Base-by-base conservation (phyloP, 2,113 vertebrate genomes). In the Dascyllus trimaculatus region DNA sequence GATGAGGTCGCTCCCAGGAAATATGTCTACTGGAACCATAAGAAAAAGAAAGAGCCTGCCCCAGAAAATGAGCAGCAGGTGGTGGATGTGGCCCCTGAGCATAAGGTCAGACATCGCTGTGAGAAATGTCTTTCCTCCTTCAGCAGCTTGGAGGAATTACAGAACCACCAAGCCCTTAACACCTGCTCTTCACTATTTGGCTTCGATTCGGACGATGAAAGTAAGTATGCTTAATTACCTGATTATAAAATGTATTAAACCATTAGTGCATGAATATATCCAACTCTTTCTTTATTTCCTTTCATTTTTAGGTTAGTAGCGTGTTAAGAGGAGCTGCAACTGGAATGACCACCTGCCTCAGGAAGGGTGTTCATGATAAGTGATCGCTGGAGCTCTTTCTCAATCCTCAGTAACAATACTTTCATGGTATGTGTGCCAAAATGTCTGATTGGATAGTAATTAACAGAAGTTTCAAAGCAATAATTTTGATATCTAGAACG, bases 151-250 rank as follows among this genome's bases (percentile, higher is more conserved):
- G 96, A 97, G 92, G 97, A 97, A 84, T 93, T 99, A 80, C 90
- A 97, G 92, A 94, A 93, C 90, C 98, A 99, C 87, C 94, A 95
- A 93, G 93, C 95, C 86, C 96, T 96, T 65, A 97, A 98, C 92
- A 98, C 97, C 84, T 99, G 98, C 96, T 96, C 97, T 69, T 93
- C 97, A 35, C 96, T 99, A 76, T 99, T 99, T 92, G 98, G 97
- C 92, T 99, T 99, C 53, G 98, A 99, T 91, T 99, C 98, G 35
- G 98, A 99, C 75, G 98, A 99, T 92, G 97, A 99, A 95, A 97
- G 97, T 98, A 94, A 98, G 97, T 96, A 2, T 2, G 2, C 17
- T 52, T 15, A 4, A n/a, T 11, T 69, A 25, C 19, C 26, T 32
- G 11, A 59, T 57, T 49, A 9, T 8, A 1, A 46, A 32, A 14